Evolutionary conservation across 2,797 vertebrate genomes (phyloP), one percentile per base, ranked within the genome.

Genomic region (Gila robusta): DNA sequence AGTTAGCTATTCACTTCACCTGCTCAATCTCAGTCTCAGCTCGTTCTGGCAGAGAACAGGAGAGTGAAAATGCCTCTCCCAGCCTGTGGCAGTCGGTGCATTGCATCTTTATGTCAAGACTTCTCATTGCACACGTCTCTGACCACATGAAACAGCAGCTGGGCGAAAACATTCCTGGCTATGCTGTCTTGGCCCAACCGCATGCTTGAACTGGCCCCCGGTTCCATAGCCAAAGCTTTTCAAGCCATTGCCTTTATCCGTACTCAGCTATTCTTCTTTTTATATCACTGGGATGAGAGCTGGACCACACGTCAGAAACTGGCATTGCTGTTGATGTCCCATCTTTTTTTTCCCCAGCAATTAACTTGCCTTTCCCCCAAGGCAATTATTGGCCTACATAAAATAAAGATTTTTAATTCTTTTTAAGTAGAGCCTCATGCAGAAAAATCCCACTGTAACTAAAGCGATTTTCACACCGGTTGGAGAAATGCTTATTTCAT

Each of bases 341-440:
- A 83, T 93, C 83, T 90, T 91, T 93, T 92, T 93, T 90, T 90
- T 77, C 39, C 73, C 87, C 90, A 90, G 93, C 94, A 94, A 94
- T 96, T 95, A 95, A 93, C 92, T 94, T 90, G 89, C 89, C 91
- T 92, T 94, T 93, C 81, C 93, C 94, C 92, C 93, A 84, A 90
- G 94, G 94, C 93, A 92, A 91, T 95, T 93, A 93, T 92, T 94
- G 93, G 85, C 94, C 94, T 92, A 94, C 91, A 95, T 95, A 95
- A 94, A 94, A 91, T 92, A 93, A 93, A 93, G 92, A 94, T 92
- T 79, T 92, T 93, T 92, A 92, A 93, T 93, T 93, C 88, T 89
- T 89, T 92, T 83, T 90, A 89, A 89, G 90, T 92, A 88, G 93
- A 92, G 91, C 83, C 72, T 54, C 79, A 47, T 52, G 72, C 76